Evolutionary conservation across 2,797 vertebrate species (phyloP), one percentile per base, ranked within the genome.

Genomic region (Chelmon rostratus): DNA sequence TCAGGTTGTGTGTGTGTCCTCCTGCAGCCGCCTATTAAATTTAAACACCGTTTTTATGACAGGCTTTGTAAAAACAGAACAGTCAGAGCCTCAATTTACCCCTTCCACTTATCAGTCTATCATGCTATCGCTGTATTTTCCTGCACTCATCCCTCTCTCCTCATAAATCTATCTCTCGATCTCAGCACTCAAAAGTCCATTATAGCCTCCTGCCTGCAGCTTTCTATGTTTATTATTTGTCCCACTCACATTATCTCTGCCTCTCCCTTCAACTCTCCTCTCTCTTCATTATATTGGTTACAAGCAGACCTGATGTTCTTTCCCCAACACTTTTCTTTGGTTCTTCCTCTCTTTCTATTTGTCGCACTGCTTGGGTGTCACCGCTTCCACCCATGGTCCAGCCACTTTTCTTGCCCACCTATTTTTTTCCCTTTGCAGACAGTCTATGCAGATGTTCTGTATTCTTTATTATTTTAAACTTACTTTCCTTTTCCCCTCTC

Each of bases 181-280:
- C 85, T 69, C 78, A 81, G 83, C 85, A 92, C 92, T 93, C 91
- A 88, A 75, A 90, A 92, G 91, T 92, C 90, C 92, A 93, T 94
- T 92, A 93, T 19, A 79, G 85, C 78, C 72, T 82, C 86, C 86
- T 78, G 88, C 90, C 85, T 82, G 78, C 84, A 90, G 90, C 90
- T 84, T 78, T 75, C 84, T 83, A 68, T 85, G 83, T 91, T 90
- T 89, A 88, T 87, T 90, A 88, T 92, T 88, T 74, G 88, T 88
- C 85, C 83, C 81, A 67, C 89, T 90, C 88, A 88, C 83, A 92
- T 91, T 90, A 91, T 86, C 90, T 85, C 81, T 67, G 76, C 78
- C 77, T 82, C 82, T 81, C 56, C 73, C 47, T 38, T 58, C 37
- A 9, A 82, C 77, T 84, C 82, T 46, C 67, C 79, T 80, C 82